These are phyloP conservation scores for human DNA, from an alignment of 2,113 vertebrate species.

Conservation along the genomic window GRCh38 chr7:48270501-48271000, in stretches of 20 bases:
- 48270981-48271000: not conserved
- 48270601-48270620: not conserved
- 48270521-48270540: not conserved
- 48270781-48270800: not conserved
- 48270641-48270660: not conserved
- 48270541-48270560: not conserved
- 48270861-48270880: not conserved
- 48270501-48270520: not conserved
- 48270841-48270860: not conserved
- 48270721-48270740: not conserved
- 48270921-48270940: not conserved
- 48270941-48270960: not conserved
- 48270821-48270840: not conserved
- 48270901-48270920: not conserved
- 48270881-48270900: not conserved
- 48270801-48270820: not conserved
- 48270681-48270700: not conserved
- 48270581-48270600: not conserved
- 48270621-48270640: not conserved
- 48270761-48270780: not conserved
- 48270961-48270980: rapidly evolving
- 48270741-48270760: not conserved
- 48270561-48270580: not conserved
- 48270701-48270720: not conserved
- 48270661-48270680: not conserved